Evolutionary conservation across 2,113 vertebrate genomes (phyloP).

Genomic region (Peromyscus leucopus): DNA sequence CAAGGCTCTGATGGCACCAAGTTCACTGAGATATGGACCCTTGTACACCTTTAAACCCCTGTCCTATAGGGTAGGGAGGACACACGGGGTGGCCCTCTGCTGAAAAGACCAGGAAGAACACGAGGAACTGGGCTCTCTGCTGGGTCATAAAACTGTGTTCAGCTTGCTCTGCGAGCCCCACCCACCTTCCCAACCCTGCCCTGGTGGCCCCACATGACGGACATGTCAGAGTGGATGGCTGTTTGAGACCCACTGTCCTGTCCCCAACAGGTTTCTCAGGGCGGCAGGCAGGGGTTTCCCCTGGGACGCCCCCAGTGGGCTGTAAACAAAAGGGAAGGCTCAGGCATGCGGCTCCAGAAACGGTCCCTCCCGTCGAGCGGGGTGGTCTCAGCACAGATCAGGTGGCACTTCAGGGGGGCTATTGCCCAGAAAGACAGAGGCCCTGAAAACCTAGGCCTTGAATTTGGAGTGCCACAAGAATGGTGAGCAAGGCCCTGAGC

Average conservation of each 20-base stretch:
- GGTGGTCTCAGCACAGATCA: background rate
- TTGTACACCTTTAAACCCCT: background rate
- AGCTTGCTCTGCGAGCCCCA: background rate
- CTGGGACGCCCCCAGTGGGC: background rate
- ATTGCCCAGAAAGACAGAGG: background rate
- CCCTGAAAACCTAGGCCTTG: background rate
- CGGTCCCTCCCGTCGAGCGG: fast-evolving
- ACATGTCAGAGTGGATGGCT: background rate
- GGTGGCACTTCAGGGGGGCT: background rate
- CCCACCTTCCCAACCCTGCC: too few relatives aligned
- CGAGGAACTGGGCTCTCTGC: background rate
- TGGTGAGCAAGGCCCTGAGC: background rate
- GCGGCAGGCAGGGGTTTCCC: background rate
- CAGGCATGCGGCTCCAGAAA: background rate
- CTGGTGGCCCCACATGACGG: background rate
- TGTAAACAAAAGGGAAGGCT: background rate
- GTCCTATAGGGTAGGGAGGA: background rate
- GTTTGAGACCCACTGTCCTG: background rate
- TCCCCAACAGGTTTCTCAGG: background rate
- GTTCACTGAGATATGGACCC: background rate
- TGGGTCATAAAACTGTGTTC: background rate
- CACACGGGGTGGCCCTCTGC: background rate
- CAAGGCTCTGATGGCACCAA: background rate
- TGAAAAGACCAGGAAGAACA: background rate
- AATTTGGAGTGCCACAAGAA: background rate